Percentiles rank a stretch among this genome's conserved stretches.
These are phyloP conservation scores for Bombus picipes DNA, from an alignment of 1,140 invertebrate genomes.

Conservation along the genomic window DNA sequence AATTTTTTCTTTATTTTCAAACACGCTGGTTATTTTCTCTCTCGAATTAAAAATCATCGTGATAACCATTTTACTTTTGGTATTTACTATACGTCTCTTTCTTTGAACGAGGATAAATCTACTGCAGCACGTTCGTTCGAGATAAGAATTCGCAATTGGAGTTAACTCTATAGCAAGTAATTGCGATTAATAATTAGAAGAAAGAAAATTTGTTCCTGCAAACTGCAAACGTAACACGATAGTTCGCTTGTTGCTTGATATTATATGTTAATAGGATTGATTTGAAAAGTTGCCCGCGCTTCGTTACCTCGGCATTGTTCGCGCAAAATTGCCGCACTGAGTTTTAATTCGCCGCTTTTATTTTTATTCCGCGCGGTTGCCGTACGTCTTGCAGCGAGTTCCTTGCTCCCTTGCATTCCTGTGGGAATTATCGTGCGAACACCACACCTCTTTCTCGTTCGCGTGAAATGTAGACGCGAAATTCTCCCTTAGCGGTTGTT, in stretches of 20 bases:
- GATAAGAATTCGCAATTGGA: too few relatives aligned
- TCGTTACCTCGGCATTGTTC: conserved; percentile 14
- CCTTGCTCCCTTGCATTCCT: conserved; percentile 19
- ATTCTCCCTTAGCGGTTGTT: conserved; percentile 39
- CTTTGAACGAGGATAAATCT: too few relatives aligned
- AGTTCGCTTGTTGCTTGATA: background rate
- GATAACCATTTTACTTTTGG: too few relatives aligned
- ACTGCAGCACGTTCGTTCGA: too few relatives aligned
- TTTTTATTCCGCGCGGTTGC: background rate
- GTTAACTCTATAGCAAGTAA: too few relatives aligned
- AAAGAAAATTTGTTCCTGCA: background rate
- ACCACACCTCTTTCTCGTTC: conserved; percentile 45
- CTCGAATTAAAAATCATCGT: too few relatives aligned
- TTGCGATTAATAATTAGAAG: background rate
- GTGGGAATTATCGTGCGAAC: conserved; percentile 49
- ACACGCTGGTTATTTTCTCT: background rate
- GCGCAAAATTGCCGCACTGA: background rate
- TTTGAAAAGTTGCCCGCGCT: background rate
- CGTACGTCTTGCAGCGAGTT: conserved; percentile 16
- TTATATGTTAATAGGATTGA: background rate
- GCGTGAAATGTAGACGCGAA: conserved; percentile 30
- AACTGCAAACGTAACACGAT: background rate
- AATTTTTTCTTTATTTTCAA: background rate
- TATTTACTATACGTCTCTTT: too few relatives aligned
- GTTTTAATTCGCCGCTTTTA: background rate